Evolutionary conservation across 2,113 vertebrate species (phyloP), one percentile per base, ranked within the genome.

Genomic region (Scytalopus superciliaris): DNA sequence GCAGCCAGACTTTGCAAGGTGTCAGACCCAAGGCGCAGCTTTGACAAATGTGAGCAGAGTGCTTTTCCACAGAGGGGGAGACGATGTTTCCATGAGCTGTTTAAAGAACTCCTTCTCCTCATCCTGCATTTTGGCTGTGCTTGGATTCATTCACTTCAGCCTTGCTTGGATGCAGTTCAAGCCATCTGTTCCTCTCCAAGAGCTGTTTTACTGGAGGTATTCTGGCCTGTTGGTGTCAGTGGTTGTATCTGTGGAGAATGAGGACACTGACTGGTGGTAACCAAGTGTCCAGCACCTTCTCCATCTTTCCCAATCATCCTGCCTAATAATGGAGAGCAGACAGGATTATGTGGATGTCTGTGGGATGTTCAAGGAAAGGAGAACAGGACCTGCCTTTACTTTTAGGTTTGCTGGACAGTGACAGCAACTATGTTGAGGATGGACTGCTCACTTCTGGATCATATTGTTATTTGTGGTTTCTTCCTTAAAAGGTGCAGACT

Each of bases 181-280:
- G 47, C 94, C 94, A 96, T 97, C 96, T 95, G 95, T 66, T 95
- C 30, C 69, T 89, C 91, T 91, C 93, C 91, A 92, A 70, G 83
- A 94, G 76, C 72, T 89, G 3, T 77, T 89, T 30, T 92, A 76
- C 92, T 93, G 86, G 86, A 90, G 86, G 68, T 60, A 86, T 74
- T 78, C 72, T 86, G 90, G 59, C 1, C 0, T 86, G 89, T 47
- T 89, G 31, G 73, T 77, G 94, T 66, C 88, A 88, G 7, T 18
- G 88, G 67, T 76, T 53, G 31, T 6, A 31, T 31, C 74, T 0
- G 2, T 56, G 80, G 76, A 67, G 87, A 63, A 44, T 1, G 35
- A 67, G 83, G 80, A n/a, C 17, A 1, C 35, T 94, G 67, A 39
- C 63, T 84, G 67, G 23, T 70, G 86, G 19, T 37, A 75, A 77